Evolutionary conservation across 2,113 vertebrate genomes (phyloP), one percentile per base, ranked within the genome.

Genomic region (Aix galericulata): DNA sequence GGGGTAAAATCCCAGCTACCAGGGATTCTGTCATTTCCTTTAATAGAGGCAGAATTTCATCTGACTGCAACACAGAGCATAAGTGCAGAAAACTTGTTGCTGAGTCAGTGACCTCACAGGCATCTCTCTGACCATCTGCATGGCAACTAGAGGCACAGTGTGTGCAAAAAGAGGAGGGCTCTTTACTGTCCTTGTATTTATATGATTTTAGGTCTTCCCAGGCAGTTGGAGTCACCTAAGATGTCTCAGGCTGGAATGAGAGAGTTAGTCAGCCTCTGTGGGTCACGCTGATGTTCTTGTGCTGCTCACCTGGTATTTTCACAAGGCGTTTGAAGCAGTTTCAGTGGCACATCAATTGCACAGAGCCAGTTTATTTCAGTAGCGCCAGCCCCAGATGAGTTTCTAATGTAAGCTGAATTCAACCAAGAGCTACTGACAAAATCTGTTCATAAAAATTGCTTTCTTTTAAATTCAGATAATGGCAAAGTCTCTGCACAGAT

Each of bases 241-340:
- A 22, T 72, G 42, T 38, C 42, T 68, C 55, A 69, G 27, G 27
- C 14, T 66, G 73, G 68, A 58, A 67, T 72, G 59, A 74, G 40
- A 95, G 74, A 32, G 23, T 86, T 93, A 95, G 82, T 94, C 68
- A 94, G 77, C n/a, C 32, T 86, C 69, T 92, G 59, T 1, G 5
- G 86, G 64, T 36, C 10, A 4, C 8, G 3, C 59, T 90, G 63
- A 34, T 62, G 40, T 53, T 67, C 29, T 67, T 21, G 34, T 67
- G 31, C 44, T 68, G 21, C 31, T 68, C 42, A 23, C 42, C 71
- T n/a, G 68, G 67, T 66, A 89, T 73, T 93, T 94, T 44, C 76
- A 88, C n/a, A 55, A 59, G 59, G 60, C 64, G 83, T 91, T 83
- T 71, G 64, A 94, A 91, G 64, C 32, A 74, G 46, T 13, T 25